Base-by-base conservation (phyloP, 2,113 vertebrate genomes). In the Xiphias gladius region DNA sequence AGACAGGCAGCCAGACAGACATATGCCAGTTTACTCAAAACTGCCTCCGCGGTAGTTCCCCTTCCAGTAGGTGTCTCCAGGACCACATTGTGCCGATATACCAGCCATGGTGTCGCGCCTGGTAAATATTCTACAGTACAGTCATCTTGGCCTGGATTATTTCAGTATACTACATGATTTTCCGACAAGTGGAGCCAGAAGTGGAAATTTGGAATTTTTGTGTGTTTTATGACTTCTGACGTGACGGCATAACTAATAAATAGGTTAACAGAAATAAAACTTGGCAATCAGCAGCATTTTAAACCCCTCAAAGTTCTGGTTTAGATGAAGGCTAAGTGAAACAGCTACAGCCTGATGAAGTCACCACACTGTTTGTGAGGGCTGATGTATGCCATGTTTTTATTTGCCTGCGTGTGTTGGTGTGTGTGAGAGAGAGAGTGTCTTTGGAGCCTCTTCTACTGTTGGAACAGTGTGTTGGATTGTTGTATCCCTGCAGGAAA, bases 381-480 rank as follows among this genome's bases (percentile, higher is more conserved):
- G 69, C 11, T 5, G 59, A 7, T 32, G 54, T 71, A 63, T 70
- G 76, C 41, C 57, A 64, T 70, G 48, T 70, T 50, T 30, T 54
- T 30, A 32, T 54, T 7, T 12, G 64, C 24, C 14, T 46, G 12
- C 30, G 43, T 48, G 55, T 55, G 67, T 64, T 10, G 8, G 59
- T 48, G 7, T 50, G 6, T 70, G 8, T 58, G 20, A 24, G 58
- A 65, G 62, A 65, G 76, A 46, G n/a, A 58, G 58, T 74, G 30
- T 63, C 70, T 64, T 46, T 58, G 37, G 66, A 72, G 10, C 20
- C 39, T 72, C 39, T 7, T 57, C 22, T 43, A 46, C 54, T 28
- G 52, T 76, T 86, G 68, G 64, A 85, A 41, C 30, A 5, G 30
- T 22, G 65, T 35, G 52, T 59, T 52, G 46, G 68, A 80, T 78